phyloP scores from a whole-genome alignment of 1,140 invertebrate species.

The Drosophila fuyamai region DNA sequence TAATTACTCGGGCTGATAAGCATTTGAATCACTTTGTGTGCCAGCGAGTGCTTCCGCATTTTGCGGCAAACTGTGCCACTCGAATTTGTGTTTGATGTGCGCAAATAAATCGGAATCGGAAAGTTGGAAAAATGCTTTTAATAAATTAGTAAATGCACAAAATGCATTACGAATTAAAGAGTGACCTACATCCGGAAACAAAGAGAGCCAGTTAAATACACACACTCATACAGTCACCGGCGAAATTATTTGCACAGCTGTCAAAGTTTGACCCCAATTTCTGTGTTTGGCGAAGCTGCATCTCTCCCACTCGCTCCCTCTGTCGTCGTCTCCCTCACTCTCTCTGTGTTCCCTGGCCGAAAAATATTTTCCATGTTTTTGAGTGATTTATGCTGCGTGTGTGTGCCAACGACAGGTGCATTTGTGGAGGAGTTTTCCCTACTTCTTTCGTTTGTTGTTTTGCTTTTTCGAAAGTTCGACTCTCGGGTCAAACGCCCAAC shows the following conservation, averaged over 20 bases:
- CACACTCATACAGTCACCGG: constrained; percentile 32
- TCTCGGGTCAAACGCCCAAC: constrained; percentile 23
- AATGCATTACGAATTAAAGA: constrained; percentile 76
- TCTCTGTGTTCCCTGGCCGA: neutral
- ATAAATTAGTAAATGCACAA: constrained; percentile 80
- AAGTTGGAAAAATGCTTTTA: constrained; percentile 68
- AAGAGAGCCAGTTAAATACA: constrained; percentile 34
- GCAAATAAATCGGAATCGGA: constrained; percentile 71
- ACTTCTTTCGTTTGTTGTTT: constrained; percentile 14
- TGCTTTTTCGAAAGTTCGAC: constrained; percentile 28
- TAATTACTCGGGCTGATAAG: constrained; percentile 53
- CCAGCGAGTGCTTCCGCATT: constrained; percentile 57
- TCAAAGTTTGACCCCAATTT: constrained; percentile 79
- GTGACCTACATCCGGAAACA: constrained; percentile 37
- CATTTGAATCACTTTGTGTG: constrained; percentile 33
- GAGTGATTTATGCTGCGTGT: constrained; percentile 71
- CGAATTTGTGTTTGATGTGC: constrained; percentile 44
- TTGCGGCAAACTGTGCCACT: constrained; percentile 61
- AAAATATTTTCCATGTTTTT: constrained; percentile 67
- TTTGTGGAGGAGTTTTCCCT: constrained; percentile 31
- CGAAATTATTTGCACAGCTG: constrained; percentile 82
- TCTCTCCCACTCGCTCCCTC: constrained; percentile 5
- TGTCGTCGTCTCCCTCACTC: neutral
- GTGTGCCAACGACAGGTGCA: constrained; percentile 65
- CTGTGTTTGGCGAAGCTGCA: constrained; percentile 21